phyloP scores from a whole-genome alignment of 2,113 vertebrate species.

The Chaenocephalus aceratus region DNA sequence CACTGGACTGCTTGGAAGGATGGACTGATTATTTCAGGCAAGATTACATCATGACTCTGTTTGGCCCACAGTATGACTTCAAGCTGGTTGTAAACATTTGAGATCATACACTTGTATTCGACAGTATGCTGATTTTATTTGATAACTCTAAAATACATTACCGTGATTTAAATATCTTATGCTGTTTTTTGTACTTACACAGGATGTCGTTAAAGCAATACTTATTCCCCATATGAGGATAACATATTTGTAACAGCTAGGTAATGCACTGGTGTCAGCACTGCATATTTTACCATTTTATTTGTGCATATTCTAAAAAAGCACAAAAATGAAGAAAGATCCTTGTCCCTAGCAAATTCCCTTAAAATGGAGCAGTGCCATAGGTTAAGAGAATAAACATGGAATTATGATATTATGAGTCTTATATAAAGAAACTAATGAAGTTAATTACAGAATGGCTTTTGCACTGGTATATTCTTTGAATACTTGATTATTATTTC shows the following conservation, averaged over 20 bases:
- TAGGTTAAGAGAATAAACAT: not conserved
- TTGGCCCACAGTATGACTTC: not conserved
- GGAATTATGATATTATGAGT: too few species aligned
- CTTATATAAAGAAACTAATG: not conserved
- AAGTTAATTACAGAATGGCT: not conserved
- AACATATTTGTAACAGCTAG: not conserved
- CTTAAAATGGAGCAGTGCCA: not conserved
- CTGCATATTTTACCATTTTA: not conserved
- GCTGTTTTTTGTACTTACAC: not conserved
- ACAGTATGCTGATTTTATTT: not conserved
- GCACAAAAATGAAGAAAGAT: not conserved
- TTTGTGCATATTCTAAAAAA: not conserved
- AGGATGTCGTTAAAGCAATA: not conserved
- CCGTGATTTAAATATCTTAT: too few species aligned
- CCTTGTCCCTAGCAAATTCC: not conserved
- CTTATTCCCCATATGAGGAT: not conserved
- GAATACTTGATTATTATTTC: too few species aligned
- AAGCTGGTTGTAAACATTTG: not conserved
- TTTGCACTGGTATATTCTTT: too few species aligned
- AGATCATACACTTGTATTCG: not conserved
- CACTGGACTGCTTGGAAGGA: constrained; percentile 39
- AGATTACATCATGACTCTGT: constrained; percentile 22
- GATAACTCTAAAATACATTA: not conserved
- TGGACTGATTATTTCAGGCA: constrained; percentile 19
- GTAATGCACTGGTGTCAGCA: not conserved